These are phyloP conservation scores for Protaetia brevitarsis DNA, from an alignment of 1,140 invertebrate species.

Conservation along the genomic window DNA sequence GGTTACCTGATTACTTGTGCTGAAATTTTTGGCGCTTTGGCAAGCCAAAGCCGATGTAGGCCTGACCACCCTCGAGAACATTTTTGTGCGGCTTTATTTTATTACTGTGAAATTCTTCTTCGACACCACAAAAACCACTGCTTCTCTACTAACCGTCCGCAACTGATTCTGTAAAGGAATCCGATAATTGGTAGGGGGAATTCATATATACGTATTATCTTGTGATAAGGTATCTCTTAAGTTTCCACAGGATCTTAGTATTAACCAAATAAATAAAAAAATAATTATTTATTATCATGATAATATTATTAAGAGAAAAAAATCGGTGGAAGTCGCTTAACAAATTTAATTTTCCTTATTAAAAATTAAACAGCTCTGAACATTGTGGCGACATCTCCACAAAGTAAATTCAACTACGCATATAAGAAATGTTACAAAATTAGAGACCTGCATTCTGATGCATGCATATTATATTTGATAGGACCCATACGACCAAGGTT, in stretches of 20 bases:
- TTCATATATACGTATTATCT: background rate
- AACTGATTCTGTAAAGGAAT: background rate
- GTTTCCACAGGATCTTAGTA: background rate
- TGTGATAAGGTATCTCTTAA: background rate
- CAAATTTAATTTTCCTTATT: no score
- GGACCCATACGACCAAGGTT: no score
- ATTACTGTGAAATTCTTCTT: background rate
- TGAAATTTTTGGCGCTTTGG: slow-evolving; percentile 9
- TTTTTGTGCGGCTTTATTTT: slow-evolving; percentile 8
- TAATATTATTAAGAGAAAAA: no score
- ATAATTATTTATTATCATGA: no score
- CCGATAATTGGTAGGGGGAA: background rate
- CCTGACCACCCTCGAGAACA: slow-evolving; percentile 8
- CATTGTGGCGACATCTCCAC: no score
- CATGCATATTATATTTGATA: no score
- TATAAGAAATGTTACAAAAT: no score
- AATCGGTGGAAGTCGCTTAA: no score
- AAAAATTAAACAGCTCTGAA: no score
- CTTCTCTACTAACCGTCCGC: background rate
- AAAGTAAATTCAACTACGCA: no score
- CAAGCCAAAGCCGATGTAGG: background rate
- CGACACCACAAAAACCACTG: slow-evolving; percentile 10
- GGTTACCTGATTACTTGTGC: slow-evolving; percentile 13
- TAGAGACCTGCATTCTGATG: no score
- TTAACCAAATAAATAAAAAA: background rate